A percentile compares a stretch with the other conserved stretches of the same genome.
These are phyloP conservation scores for Cottoperca gobio DNA, from an alignment of 2,797 vertebrate genomes.

Conservation along the genomic window DNA sequence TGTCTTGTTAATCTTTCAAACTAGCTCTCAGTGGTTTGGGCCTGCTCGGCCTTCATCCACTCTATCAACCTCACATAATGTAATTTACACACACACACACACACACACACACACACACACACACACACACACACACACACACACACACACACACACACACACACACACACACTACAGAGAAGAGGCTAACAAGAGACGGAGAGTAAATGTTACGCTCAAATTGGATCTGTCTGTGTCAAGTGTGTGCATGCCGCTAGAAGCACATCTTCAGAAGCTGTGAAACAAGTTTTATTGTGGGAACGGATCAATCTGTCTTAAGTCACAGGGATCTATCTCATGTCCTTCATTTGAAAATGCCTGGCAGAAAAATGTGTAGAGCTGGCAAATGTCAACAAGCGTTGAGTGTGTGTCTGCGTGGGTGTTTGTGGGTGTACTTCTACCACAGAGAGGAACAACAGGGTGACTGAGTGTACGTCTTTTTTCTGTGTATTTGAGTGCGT, in stretches of 20 bases:
- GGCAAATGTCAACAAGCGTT: slow-evolving; percentile 81
- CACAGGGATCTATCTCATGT: slow-evolving; percentile 75
- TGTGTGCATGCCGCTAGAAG: slow-evolving; percentile 32
- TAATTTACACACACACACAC: slow-evolving; percentile 62
- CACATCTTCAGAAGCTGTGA: slow-evolving; percentile 59
- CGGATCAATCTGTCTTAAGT: slow-evolving; percentile 81
- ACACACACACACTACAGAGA: slow-evolving; percentile 43
- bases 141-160: slow-evolving; percentile 43
- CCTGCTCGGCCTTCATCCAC: slow-evolving; percentile 59
- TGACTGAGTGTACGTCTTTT: slow-evolving; percentile 50
- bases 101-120: slow-evolving; percentile 43
- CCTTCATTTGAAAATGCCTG: slow-evolving; percentile 75
- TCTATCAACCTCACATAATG: slow-evolving; percentile 70
- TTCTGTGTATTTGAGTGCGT: slow-evolving; percentile 17
- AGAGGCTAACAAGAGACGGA: slow-evolving; percentile 68
- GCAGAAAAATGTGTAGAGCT: slow-evolving; percentile 71
- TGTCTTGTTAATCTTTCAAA: slow-evolving; percentile 76
- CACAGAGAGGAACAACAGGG: slow-evolving; percentile 56
- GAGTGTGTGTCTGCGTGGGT: slow-evolving; percentile 52
- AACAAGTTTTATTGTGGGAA: slow-evolving; percentile 73
- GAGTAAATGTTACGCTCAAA: slow-evolving; percentile 75
- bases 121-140: slow-evolving; percentile 49
- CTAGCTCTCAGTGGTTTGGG: slow-evolving; percentile 58
- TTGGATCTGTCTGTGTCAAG: slow-evolving; percentile 73
- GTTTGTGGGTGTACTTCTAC: slow-evolving; percentile 58